A percentile compares a stretch with the other conserved stretches of the same genome.
Evolutionary conservation across 2,888 invertebrate species (phyloP).

Genomic region (Acanthopleura granulata): DNA sequence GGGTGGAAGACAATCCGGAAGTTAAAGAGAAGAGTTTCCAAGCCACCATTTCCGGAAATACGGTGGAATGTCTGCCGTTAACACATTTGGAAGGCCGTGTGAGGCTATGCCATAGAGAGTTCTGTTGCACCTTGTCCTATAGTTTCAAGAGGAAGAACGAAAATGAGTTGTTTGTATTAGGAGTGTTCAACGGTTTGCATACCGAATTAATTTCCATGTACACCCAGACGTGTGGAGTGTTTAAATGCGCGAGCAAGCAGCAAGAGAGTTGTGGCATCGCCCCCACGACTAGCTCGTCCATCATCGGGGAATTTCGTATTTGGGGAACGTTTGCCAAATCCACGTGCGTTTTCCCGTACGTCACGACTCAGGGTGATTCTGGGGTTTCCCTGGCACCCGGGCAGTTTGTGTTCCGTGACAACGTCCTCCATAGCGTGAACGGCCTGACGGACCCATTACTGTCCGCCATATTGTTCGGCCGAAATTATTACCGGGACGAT

Average conservation of each 20-base stretch:
- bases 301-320: constrained; percentile 6
- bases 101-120: background rate
- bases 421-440: background rate
- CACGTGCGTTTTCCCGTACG: constrained; percentile 14
- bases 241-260: background rate
- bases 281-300: background rate
- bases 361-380: background rate
- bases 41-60: background rate
- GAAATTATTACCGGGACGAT: background rate
- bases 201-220: background rate
- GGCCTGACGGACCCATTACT: constrained; percentile 1
- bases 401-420: background rate
- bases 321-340: background rate
- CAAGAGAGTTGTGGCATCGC: background rate
- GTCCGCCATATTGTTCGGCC: constrained; percentile 16
- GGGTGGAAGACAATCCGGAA: background rate
- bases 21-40: background rate
- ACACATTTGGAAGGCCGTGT: background rate
- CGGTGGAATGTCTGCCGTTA: background rate
- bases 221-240: constrained; percentile 4
- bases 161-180: constrained; percentile 17
- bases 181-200: constrained; percentile 9
- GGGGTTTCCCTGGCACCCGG: background rate
- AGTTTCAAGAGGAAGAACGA: background rate
- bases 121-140: constrained; percentile 19